These are phyloP conservation scores for Reticulitermes lucifugus DNA, from an alignment of 2,888 invertebrate genomes.

Conservation along the genomic window DNA sequence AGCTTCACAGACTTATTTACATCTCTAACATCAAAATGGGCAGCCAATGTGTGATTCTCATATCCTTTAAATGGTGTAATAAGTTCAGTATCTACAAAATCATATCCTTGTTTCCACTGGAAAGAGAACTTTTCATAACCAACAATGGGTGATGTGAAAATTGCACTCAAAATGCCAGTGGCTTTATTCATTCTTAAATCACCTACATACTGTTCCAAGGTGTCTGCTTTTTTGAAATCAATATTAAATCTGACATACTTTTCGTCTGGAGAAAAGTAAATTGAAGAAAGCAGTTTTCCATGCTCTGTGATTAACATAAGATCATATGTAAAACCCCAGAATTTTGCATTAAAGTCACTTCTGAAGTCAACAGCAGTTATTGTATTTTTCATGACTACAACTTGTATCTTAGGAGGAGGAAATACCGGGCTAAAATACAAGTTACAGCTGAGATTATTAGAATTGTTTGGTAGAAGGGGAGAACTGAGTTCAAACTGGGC, in stretches of 20 bases:
- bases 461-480: constrained; percentile 8
- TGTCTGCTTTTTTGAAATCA: background rate
- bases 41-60: constrained; percentile 48
- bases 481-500: background rate
- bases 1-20: background rate
- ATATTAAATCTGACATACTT: background rate
- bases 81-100: constrained; percentile 23
- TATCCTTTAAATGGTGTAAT: constrained; percentile 45
- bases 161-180: background rate
- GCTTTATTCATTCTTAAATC: constrained; percentile 5
- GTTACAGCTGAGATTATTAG: background rate
- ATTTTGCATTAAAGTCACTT: background rate
- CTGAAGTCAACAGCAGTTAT: background rate
- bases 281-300: background rate
- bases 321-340: background rate
- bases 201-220: background rate
- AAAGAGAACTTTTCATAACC: constrained; percentile 25
- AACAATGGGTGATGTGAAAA: constrained; percentile 14
- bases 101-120: background rate
- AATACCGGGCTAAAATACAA: constrained; percentile 19
- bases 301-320: constrained; percentile 7
- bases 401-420: constrained; percentile 1
- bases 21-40: constrained; percentile 41
- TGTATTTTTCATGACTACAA: background rate
- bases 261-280: constrained; percentile 6